A percentile compares a stretch with the other conserved stretches of the same genome.
These are phyloP conservation scores for Andricus quercusramuli DNA, from an alignment of 2,888 invertebrate species.

Conservation along the genomic window DNA sequence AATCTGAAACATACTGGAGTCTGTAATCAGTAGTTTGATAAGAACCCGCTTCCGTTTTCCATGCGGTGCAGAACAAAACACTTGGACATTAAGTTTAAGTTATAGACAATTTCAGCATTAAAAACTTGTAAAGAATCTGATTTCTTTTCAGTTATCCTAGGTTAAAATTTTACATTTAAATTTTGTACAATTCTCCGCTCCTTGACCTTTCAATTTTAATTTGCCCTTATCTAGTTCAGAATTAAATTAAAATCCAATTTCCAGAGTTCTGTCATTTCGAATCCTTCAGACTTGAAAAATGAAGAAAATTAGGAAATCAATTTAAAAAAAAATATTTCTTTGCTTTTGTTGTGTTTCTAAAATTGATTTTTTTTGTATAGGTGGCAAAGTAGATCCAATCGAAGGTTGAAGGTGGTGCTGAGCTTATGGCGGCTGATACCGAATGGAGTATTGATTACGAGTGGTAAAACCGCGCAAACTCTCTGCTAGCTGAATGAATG, in stretches of 20 bases:
- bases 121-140: background rate
- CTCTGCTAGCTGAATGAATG: constrained; percentile 68
- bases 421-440: constrained; percentile 27
- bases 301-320: background rate
- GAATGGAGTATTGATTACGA: constrained; percentile 42
- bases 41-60: constrained; percentile 5
- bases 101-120: background rate
- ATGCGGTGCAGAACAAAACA: background rate
- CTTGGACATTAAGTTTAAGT: background rate
- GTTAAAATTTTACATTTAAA: background rate
- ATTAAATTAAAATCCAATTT: background rate
- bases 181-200: background rate
- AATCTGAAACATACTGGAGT: background rate
- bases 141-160: background rate
- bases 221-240: no score
- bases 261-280: background rate
- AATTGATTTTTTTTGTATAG: constrained; percentile 10
- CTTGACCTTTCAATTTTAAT: background rate
- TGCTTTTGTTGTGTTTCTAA: background rate
- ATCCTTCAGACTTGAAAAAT: background rate
- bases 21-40: constrained; percentile 23
- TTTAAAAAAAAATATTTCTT: background rate
- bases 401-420: background rate
- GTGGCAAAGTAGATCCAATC: background rate
- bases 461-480: constrained; percentile 70